phyloP scores from a whole-genome alignment of 1,140 invertebrate species.

The Portunus trituberculatus region DNA sequence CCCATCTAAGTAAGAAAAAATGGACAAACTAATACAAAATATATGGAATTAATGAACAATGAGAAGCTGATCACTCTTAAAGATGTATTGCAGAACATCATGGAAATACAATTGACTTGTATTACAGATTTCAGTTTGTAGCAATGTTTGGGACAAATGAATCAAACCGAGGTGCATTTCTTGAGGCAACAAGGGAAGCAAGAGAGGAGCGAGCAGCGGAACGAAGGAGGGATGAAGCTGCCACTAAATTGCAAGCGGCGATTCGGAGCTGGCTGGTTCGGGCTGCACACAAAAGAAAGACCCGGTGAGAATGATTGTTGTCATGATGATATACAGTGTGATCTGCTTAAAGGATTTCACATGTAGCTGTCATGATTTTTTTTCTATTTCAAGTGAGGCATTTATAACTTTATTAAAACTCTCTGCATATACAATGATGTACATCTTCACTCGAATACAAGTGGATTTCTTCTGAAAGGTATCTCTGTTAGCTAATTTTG shows the following conservation, averaged over 20 bases:
- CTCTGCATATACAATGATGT: too few species aligned
- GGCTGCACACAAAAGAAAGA: constrained; percentile 82
- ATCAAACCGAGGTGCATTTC: constrained; percentile 68
- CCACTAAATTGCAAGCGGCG: constrained; percentile 86
- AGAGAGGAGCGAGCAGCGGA: constrained; percentile 91
- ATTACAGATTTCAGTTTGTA: neutral
- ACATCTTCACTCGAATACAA: too few species aligned
- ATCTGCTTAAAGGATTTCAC: neutral
- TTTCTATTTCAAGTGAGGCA: neutral
- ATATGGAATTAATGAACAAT: too few species aligned
- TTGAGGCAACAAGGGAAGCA: constrained; percentile 87
- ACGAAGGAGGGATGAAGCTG: constrained; percentile 87
- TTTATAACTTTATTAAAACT: too few species aligned
- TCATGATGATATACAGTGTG: neutral
- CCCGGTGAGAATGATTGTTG: constrained; percentile 78
- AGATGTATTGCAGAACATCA: neutral
- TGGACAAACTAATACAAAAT: too few species aligned
- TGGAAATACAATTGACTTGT: neutral
- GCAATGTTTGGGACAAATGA: constrained; percentile 68
- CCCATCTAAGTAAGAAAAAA: too few species aligned
- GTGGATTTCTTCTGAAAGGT: neutral
- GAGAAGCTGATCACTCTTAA: too few species aligned
- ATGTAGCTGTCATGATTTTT: neutral
- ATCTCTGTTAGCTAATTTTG: neutral
- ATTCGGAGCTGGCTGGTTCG: constrained; percentile 88